These are phyloP conservation scores for Hyalella azteca DNA, from an alignment of 2,888 invertebrate species.

Conservation along the genomic window DNA sequence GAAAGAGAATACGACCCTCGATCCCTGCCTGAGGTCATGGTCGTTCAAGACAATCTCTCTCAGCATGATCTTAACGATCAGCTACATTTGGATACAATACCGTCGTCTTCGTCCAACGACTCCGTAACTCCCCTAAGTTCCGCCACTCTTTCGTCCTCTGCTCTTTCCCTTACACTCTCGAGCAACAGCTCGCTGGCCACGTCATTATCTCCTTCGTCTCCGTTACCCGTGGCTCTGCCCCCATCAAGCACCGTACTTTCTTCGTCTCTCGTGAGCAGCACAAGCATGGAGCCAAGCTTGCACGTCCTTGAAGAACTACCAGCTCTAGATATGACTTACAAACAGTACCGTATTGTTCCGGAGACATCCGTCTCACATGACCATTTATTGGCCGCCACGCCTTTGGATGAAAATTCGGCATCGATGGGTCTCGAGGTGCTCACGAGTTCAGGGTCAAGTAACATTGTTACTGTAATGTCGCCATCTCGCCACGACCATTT, in stretches of 20 bases:
- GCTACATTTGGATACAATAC: constrained; percentile 52
- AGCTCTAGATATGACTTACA: constrained; percentile 62
- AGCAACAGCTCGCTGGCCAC: constrained; percentile 4
- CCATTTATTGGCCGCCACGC: constrained; percentile 49
- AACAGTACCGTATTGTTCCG: constrained; percentile 55
- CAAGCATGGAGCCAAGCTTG: constrained; percentile 54
- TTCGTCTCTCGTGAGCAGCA: constrained; percentile 52
- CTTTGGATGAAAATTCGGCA: constrained; percentile 53
- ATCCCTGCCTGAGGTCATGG: constrained; percentile 56
- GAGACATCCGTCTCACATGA: constrained; percentile 54
- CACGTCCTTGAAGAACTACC: constrained; percentile 56
- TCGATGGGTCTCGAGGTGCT: constrained; percentile 57
- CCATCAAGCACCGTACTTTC: constrained; percentile 52
- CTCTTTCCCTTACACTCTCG: not conserved
- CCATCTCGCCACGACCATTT: constrained; percentile 54
- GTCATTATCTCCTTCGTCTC: constrained; percentile 52
- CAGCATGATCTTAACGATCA: constrained; percentile 53
- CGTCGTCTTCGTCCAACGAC: constrained; percentile 45
- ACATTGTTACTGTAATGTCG: constrained; percentile 48
- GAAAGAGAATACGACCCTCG: constrained; percentile 57
- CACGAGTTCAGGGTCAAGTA: constrained; percentile 36
- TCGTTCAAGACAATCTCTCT: constrained; percentile 54
- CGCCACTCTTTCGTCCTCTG: constrained; percentile 16
- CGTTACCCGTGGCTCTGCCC: constrained; percentile 51
- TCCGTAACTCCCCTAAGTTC: constrained; percentile 43